Conservation (phyloP, 2,888 invertebrate species). For the Melanchra persicariae region DNA sequence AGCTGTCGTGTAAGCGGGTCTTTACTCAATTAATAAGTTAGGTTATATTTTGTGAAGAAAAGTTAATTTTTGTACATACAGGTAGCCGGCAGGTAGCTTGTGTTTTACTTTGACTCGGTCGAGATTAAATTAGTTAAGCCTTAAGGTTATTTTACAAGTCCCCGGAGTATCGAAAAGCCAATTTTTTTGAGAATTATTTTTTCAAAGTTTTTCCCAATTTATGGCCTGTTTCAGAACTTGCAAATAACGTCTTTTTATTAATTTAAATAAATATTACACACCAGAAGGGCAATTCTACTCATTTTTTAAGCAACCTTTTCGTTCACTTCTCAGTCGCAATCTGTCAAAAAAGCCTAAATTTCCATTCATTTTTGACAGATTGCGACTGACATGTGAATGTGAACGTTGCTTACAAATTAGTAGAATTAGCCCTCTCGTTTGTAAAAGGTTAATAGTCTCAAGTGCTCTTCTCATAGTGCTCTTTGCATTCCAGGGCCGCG, state of each 20-base stretch:
- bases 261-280: too few relatives aligned
- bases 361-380: too few relatives aligned
- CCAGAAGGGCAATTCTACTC: too few relatives aligned
- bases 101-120: slow-evolving; percentile 39
- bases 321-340: too few relatives aligned
- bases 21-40: slow-evolving; percentile 45
- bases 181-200: neutral
- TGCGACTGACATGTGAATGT: too few relatives aligned
- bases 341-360: too few relatives aligned
- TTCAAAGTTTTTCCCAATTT: neutral
- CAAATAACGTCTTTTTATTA: neutral
- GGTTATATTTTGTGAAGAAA: slow-evolving; percentile 46
- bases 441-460: too few relatives aligned
- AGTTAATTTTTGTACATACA: slow-evolving; percentile 36
- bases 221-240: neutral
- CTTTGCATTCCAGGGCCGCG: too few relatives aligned
- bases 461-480: too few relatives aligned
- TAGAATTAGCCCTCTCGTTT: too few relatives aligned
- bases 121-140: slow-evolving; percentile 35
- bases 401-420: too few relatives aligned
- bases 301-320: too few relatives aligned
- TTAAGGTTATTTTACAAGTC: slow-evolving; percentile 11
- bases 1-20: slow-evolving; percentile 8
- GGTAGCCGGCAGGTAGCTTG: neutral
- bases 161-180: neutral